phyloP scores from a whole-genome alignment of 2,113 vertebrate genomes.

The Petroica traversi region DNA sequence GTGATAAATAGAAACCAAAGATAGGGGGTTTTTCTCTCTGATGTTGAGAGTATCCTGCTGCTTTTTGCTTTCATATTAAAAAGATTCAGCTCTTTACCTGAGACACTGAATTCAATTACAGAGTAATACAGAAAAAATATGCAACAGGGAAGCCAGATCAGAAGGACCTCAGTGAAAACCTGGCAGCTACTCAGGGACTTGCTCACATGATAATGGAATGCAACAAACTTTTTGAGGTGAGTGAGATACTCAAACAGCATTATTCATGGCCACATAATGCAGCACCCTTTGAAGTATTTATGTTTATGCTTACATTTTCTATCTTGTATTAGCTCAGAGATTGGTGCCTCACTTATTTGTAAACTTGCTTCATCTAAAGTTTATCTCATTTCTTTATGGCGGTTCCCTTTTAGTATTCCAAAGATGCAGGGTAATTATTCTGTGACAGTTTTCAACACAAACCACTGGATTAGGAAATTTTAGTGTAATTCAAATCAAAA shows the following conservation, averaged over 20 bases:
- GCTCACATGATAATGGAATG: conserved; percentile 97
- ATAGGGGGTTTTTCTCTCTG: not conserved
- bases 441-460: not conserved
- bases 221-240: conserved; percentile 93
- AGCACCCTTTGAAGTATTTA: conserved; percentile 16
- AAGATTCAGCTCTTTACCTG: conserved; percentile 43
- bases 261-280: conserved; percentile 57
- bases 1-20: not conserved
- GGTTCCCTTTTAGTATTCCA: not conserved
- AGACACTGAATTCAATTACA: conserved; percentile 70
- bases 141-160: conserved; percentile 94
- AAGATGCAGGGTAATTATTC: not conserved
- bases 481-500: not conserved
- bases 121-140: conserved; percentile 97
- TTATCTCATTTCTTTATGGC: not conserved
- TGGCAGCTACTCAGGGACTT: conserved; percentile 93
- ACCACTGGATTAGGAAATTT: not conserved
- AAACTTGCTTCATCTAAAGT: not conserved
- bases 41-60: not conserved
- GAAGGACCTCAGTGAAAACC: conserved; percentile 96
- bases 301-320: conserved; percentile 17
- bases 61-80: conserved; percentile 32
- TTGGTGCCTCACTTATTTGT: not conserved
- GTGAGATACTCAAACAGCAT: conserved; percentile 25
- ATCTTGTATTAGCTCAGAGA: conserved; percentile 1